Base-by-base conservation (phyloP, 1,140 invertebrate genomes). In the Artemia franciscana region DNA sequence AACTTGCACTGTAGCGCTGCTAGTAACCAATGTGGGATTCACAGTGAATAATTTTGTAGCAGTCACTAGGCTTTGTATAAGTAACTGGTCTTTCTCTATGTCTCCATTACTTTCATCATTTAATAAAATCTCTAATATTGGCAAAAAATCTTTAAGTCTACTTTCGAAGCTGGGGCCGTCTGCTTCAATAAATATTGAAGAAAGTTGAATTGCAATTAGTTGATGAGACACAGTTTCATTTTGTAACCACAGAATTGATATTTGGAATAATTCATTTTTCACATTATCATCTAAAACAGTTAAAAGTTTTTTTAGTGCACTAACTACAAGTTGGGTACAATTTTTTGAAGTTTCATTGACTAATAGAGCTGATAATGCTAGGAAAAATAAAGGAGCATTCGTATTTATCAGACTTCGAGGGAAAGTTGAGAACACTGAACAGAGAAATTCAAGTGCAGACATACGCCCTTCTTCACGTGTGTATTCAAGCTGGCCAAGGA, bases 401-500 rank as follows among this genome's bases (percentile, higher is more conserved):
- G 79, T 74, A 2, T 73, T 71, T 0, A 91, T 69, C 24, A 82
- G 71, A 18, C 12, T 15, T 2, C 39, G 39, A 1, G 85, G 81
- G 68, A 93, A 85, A 60, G 80, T 81, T 56, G 79, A 80, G 58
- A 94, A 81, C 26, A 94, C 79, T 57, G 78, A 77, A 25, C 84
- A 79, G 24, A 96, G 72, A 77, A 95, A 89, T 70, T 87, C 82
- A 0, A 94, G 73, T 0, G 86, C 87, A 7, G 89, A 91, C 59
- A 85, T 76, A 25, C 91, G 76, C 3, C 92, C 92, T 58, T 80
- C 77, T 66, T 86, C 80, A 61, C 84, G 68, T 62, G 86, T 82
- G 68, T 88, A 95, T 58, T 80, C 81, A 30, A 94, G 69, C 68
- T 96, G 89, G 0, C 79, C 77, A 5, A 86, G 72, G 72, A 85